These are phyloP conservation scores for Mactra quadrangularis DNA, from an alignment of 1,140 invertebrate species.

Conservation along the genomic window DNA sequence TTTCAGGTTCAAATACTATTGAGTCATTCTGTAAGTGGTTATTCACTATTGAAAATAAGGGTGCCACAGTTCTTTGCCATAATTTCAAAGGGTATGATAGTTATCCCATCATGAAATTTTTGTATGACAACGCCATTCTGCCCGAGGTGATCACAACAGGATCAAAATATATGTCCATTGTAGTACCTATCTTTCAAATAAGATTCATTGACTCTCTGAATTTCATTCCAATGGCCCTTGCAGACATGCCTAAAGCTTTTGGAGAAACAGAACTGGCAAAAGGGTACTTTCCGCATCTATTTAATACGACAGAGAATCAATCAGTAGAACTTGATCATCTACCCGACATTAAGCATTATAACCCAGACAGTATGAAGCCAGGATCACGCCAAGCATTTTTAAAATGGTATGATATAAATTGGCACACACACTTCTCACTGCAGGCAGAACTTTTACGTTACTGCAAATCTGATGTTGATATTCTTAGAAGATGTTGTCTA, in stretches of 20 bases:
- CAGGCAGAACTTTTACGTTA: conserved; percentile 19
- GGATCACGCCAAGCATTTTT: conserved; percentile 7
- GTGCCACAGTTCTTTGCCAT: conserved; percentile 52
- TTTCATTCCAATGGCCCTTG: conserved; percentile 53
- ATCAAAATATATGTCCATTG: conserved; percentile 52
- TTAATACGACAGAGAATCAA: conserved; percentile 39
- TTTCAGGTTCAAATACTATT: conserved; percentile 14
- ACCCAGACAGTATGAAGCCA: conserved; percentile 19
- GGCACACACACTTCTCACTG: conserved; percentile 2
- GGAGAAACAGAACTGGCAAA: too few species aligned
- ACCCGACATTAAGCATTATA: conserved; percentile 19
- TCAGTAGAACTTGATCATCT: neutral
- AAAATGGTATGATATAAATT: conserved; percentile 30
- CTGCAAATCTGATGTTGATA: conserved; percentile 56
- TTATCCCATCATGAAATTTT: conserved; percentile 55
- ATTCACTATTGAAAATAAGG: conserved; percentile 56
- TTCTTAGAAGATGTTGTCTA: conserved; percentile 30
- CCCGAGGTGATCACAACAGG: conserved; percentile 59
- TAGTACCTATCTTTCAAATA: conserved; percentile 43
- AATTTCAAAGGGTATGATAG: conserved; percentile 61
- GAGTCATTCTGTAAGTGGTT: conserved; percentile 60
- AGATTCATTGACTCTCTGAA: conserved; percentile 46
- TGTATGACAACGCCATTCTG: conserved; percentile 59
- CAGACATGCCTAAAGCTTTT: conserved; percentile 48
- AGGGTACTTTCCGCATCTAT: conserved; percentile 54